A percentile compares a stretch with the other conserved stretches of the same genome.
These are phyloP conservation scores for Phlogophora meticulosa DNA, from an alignment of 2,888 invertebrate species.

Conservation along the genomic window DNA sequence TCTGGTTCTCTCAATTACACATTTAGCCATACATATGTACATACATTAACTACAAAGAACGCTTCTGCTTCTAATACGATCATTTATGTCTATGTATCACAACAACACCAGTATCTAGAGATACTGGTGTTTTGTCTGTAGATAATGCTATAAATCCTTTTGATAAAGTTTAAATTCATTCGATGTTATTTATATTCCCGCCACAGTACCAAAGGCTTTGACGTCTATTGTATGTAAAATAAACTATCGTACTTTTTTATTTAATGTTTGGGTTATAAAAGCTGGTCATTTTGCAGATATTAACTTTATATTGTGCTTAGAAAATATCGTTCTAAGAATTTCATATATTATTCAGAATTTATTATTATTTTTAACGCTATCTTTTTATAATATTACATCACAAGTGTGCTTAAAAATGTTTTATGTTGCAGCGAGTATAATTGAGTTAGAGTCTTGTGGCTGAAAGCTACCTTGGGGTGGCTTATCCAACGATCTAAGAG, in stretches of 20 bases:
- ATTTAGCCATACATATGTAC: too few relatives aligned
- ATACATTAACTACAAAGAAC: too few relatives aligned
- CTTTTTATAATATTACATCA: background rate
- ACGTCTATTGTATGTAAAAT: constrained; percentile 17
- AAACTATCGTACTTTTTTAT: background rate
- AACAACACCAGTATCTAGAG: too few relatives aligned
- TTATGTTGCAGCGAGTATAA: background rate
- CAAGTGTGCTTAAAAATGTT: constrained; percentile 1
- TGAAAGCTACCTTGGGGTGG: too few relatives aligned
- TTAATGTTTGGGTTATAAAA: constrained; percentile 1
- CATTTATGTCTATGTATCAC: too few relatives aligned
- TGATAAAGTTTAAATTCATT: constrained; percentile 6
- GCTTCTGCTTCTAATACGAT: too few relatives aligned
- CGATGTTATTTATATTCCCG: constrained; percentile 20
- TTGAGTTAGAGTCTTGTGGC: background rate
- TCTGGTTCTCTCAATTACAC: too few relatives aligned
- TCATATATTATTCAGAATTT: background rate
- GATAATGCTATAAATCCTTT: constrained; percentile 3
- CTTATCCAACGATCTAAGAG: too few relatives aligned
- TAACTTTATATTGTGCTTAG: background rate
- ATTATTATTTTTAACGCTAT: constrained; percentile 1
- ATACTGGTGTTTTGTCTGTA: too few relatives aligned
- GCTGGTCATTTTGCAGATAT: background rate
- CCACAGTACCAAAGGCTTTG: background rate
- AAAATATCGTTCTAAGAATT: background rate